These are phyloP conservation scores for Plebejus anna DNA, from an alignment of 2,888 invertebrate genomes.

Conservation along the genomic window DNA sequence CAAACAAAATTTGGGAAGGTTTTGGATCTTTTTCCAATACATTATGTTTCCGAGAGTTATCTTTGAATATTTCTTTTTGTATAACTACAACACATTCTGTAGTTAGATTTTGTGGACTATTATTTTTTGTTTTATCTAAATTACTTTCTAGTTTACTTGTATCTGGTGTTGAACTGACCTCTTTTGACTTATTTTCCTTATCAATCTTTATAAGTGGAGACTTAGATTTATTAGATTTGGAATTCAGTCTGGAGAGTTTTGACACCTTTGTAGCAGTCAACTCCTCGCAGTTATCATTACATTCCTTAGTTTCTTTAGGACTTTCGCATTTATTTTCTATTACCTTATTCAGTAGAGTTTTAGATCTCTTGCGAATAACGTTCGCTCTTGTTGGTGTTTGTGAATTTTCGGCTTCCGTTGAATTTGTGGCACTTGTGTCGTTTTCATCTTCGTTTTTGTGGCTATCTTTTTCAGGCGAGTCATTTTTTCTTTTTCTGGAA, in stretches of 20 bases:
- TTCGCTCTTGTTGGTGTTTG: conserved; percentile 52
- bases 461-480: conserved; percentile 40
- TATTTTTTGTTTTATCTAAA: conserved; percentile 36
- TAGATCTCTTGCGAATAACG: conserved; percentile 54
- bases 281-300: conserved; percentile 21
- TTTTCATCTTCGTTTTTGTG: conserved; percentile 31
- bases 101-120: conserved; percentile 61
- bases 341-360: conserved; percentile 44
- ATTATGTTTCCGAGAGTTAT: conserved; percentile 32
- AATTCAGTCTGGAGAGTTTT: conserved; percentile 6
- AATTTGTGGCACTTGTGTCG: conserved; percentile 32
- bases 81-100: conserved; percentile 70
- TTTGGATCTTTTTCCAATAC: conserved; percentile 34
- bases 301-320: conserved; percentile 25
- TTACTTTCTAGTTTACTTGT: conserved; percentile 32
- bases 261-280: not conserved
- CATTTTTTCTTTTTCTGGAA: conserved; percentile 52
- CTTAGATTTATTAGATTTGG: not conserved
- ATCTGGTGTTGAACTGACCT: not conserved
- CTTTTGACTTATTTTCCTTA: conserved; percentile 22
- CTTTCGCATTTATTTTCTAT: conserved; percentile 34
- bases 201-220: not conserved
- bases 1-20: conserved; percentile 50
- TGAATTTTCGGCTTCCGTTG: conserved; percentile 15
- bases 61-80: conserved; percentile 57